Conservation (phyloP, 2,888 invertebrate species). For the Diplolepis rosae region DNA sequence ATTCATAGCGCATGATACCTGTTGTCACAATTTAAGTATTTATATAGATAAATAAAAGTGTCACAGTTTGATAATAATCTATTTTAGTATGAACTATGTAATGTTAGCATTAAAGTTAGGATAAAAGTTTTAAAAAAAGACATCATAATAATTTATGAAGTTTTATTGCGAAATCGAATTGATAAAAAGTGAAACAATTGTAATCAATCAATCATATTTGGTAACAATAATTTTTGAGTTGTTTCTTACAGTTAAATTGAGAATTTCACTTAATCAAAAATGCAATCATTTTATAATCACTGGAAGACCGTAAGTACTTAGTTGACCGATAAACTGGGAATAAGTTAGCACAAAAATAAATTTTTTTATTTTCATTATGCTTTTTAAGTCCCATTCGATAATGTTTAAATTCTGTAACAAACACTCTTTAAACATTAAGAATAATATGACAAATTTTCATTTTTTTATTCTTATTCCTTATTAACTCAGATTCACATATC, state of each 20-base stretch:
- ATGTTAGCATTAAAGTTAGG: no score
- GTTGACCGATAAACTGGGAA: background rate
- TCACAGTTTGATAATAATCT: no score
- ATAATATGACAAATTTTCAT: background rate
- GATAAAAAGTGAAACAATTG: background rate
- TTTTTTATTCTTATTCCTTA: background rate
- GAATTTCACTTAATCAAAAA: background rate
- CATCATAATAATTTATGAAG: no score
- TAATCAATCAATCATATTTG: constrained; percentile 5
- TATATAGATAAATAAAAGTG: no score
- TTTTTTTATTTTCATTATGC: background rate
- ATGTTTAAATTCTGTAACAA: background rate
- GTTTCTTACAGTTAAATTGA: background rate
- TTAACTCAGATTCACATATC: background rate
- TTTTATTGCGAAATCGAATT: constrained; percentile 14
- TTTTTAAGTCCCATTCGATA: background rate
- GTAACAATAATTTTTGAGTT: background rate
- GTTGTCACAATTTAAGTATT: no score
- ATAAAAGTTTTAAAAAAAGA: no score
- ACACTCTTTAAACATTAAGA: background rate
- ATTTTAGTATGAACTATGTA: no score
- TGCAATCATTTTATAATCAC: background rate
- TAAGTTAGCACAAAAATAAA: background rate
- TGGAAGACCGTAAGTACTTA: constrained; percentile 16
- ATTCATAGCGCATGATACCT: no score